A percentile compares a stretch with the other conserved stretches of the same genome.
Conservation (phyloP, 2,113 vertebrate genomes). For the Alethe castanea region DNA sequence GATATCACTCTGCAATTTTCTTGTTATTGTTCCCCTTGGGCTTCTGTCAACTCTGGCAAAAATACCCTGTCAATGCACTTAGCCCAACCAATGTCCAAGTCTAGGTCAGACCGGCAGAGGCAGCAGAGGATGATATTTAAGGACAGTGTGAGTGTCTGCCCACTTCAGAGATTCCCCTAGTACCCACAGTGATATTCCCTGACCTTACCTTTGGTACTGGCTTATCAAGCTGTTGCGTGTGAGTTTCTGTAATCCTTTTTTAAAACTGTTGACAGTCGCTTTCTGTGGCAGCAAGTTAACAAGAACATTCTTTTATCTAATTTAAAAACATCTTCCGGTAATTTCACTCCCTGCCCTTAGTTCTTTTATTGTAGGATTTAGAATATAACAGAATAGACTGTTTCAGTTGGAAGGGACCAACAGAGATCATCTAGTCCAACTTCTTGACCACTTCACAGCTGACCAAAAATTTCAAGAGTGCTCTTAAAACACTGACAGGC, state of each 20-base stretch:
- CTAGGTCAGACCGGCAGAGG: not conserved
- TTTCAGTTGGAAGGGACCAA: not conserved
- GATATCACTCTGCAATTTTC: not conserved
- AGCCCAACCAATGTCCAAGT: not conserved
- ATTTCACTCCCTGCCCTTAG: not conserved
- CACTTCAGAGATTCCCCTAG: not conserved
- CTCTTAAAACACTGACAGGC: not conserved
- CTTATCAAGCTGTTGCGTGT: not conserved
- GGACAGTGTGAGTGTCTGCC: not conserved
- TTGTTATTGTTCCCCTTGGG: not conserved
- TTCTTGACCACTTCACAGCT: not conserved
- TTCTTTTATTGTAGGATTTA: not conserved
- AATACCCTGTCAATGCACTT: not conserved
- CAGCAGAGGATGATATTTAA: not conserved
- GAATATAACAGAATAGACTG: not conserved
- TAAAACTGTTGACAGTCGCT: not conserved
- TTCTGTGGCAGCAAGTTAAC: not conserved
- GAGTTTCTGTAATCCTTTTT: not conserved
- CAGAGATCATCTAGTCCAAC: not conserved
- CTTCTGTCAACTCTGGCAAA: not conserved
- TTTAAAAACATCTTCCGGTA: not conserved
- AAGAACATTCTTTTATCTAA: not conserved
- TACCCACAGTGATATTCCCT: not conserved
- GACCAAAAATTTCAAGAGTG: not conserved
- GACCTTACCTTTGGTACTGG: rapidly evolving